Evolutionary conservation across 2,797 vertebrate genomes (phyloP).

Genomic region (Pipistrellus nathusii): DNA sequence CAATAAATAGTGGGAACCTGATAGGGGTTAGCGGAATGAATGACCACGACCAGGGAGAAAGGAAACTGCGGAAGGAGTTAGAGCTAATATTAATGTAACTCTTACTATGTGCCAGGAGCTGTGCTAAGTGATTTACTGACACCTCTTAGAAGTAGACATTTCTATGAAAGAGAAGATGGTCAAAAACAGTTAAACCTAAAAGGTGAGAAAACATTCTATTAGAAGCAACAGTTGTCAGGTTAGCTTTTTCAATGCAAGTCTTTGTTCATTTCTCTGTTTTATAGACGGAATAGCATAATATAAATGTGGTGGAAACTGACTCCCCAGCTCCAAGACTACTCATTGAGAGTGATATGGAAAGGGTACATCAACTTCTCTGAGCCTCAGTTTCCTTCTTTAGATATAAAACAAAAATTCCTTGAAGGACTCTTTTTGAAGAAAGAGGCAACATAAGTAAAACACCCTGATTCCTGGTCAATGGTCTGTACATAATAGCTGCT

Average conservation of each 20-base stretch:
- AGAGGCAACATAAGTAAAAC: background rate
- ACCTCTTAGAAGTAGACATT: background rate
- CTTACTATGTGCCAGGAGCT: background rate
- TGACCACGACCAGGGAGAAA: background rate
- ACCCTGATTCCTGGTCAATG: background rate
- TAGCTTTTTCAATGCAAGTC: background rate
- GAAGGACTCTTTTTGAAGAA: background rate
- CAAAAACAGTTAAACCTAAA: background rate
- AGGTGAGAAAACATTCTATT: background rate
- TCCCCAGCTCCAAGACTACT: background rate
- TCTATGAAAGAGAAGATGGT: background rate
- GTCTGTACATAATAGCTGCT: background rate
- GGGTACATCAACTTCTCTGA: background rate
- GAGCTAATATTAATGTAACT: background rate
- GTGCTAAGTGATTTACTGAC: background rate
- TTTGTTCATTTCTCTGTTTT: background rate
- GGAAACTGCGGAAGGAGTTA: background rate
- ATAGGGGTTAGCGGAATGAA: background rate
- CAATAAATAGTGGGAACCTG: background rate
- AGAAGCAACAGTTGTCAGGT: background rate
- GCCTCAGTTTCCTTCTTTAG: background rate
- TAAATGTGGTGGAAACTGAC: background rate
- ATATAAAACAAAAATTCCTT: background rate
- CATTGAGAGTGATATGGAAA: background rate
- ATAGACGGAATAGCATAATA: background rate